These are phyloP conservation scores for Astreopora myriophthalma DNA, from an alignment of 64 coral and sea anemone species.

Conservation along the genomic window DNA sequence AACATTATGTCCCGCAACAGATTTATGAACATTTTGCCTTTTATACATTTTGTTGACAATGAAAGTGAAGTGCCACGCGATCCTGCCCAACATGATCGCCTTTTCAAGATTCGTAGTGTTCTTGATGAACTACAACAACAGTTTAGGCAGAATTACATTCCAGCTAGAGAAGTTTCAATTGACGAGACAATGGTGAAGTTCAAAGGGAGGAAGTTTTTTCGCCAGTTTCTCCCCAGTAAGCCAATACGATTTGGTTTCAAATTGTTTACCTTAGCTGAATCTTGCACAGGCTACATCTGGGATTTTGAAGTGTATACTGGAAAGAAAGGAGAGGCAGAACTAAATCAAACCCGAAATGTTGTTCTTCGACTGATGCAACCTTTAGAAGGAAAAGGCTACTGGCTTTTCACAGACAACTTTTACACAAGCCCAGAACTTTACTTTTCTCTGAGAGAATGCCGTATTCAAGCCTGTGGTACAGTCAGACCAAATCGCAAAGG, in stretches of 20 bases:
- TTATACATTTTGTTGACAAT: conserved; percentile 63
- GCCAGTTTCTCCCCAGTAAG: conserved; percentile 44
- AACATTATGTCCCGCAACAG: conserved; percentile 11
- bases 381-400: conserved; percentile 25
- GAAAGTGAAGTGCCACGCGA: conserved; percentile 2
- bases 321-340: not conserved
- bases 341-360: conserved; percentile 10
- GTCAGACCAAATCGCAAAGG: conserved; percentile 50
- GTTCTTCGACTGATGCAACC: not conserved
- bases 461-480: conserved; percentile 50
- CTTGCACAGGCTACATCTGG: conserved; percentile 6
- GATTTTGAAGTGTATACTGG: conserved; percentile 26
- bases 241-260: conserved; percentile 32
- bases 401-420: conserved; percentile 40
- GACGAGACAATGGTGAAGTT: conserved; percentile 46
- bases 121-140: conserved; percentile 15
- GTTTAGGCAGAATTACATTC: too few relatives aligned
- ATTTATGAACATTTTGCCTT: conserved; percentile 30
- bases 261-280: conserved; percentile 20
- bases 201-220: conserved; percentile 30
- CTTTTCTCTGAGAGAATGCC: conserved; percentile 1
- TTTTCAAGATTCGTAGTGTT: conserved; percentile 38
- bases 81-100: not conserved
- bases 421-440: conserved; percentile 17
- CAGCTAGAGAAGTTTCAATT: not conserved